Evolutionary conservation across 1,140 invertebrate genomes (phyloP).

Genomic region (Calliopsis andreniformis): DNA sequence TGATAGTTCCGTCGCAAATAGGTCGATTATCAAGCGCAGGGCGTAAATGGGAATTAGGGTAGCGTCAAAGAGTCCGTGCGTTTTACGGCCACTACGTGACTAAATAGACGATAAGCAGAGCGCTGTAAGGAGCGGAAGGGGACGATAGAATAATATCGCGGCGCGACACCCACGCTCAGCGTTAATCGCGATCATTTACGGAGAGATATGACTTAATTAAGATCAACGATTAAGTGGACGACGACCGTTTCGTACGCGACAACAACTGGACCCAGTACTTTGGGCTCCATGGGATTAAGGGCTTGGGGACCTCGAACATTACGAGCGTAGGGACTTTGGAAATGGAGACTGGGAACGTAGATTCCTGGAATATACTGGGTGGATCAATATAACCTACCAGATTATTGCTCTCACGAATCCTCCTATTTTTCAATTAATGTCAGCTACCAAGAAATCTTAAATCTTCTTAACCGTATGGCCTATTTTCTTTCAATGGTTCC

Average conservation of each 20-base stretch:
- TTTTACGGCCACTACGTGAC: conserved; percentile 54
- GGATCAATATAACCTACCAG: no score
- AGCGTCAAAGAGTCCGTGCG: conserved; percentile 35
- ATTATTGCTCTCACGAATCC: no score
- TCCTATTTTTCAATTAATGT: no score
- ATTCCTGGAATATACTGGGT: no score
- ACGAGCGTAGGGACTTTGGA: no score
- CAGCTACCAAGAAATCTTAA: no score
- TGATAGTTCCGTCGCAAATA: conserved; percentile 39
- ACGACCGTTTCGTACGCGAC: conserved; percentile 4
- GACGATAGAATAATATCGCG: conserved; percentile 46
- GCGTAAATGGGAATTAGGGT: conserved; percentile 49
- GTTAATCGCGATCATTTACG: conserved; percentile 58
- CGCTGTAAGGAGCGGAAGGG: conserved; percentile 39
- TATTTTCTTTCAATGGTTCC: no score
- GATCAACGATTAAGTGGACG: conserved; percentile 54
- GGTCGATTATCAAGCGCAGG: conserved; percentile 49
- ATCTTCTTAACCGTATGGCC: no score
- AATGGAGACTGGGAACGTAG: no score
- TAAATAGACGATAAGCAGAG: conserved; percentile 13
- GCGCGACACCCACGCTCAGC: conserved; percentile 33
- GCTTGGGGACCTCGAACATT: no score
- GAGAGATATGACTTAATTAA: conserved; percentile 65
- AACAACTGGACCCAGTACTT: conserved; percentile 14
- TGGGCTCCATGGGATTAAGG: not conserved